A percentile compares a stretch with the other conserved stretches of the same genome.
Evolutionary conservation across 2,797 vertebrate species (phyloP).

Genomic region (Spheniscus humboldti): DNA sequence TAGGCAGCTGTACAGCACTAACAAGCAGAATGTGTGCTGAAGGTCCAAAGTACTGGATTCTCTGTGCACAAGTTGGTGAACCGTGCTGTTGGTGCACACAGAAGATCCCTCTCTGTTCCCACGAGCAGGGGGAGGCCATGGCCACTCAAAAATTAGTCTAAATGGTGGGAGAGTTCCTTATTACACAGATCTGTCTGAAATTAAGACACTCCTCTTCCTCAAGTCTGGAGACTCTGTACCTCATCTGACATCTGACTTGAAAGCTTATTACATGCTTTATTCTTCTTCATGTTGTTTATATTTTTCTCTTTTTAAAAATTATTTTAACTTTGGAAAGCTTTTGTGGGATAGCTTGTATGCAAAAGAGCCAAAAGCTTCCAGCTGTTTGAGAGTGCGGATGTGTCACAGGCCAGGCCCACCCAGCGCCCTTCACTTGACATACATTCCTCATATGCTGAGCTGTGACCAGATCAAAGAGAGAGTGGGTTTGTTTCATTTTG

Average conservation of each 20-base stretch:
- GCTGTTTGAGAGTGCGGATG: neutral
- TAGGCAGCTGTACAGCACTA: neutral
- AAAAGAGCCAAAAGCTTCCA: neutral
- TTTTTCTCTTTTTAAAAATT: neutral
- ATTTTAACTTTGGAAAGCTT: neutral
- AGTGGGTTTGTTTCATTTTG: neutral
- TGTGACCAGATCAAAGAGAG: neutral
- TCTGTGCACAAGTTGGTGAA: neutral
- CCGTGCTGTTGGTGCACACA: rapidly evolving
- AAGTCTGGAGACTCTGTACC: neutral
- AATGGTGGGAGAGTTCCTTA: neutral
- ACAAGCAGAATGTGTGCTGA: rapidly evolving
- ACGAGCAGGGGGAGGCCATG: neutral
- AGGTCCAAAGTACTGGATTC: neutral
- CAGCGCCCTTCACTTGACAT: neutral
- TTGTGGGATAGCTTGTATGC: neutral
- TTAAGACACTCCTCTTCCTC: neutral
- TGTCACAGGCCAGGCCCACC: neutral
- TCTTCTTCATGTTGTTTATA: neutral
- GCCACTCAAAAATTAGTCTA: neutral
- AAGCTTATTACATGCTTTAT: neutral
- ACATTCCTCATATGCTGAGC: neutral
- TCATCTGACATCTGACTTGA: neutral
- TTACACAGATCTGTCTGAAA: neutral
- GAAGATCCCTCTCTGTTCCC: neutral